Evolutionary conservation across 1,140 invertebrate species (phyloP).

Genomic region (Procambarus clarkii): DNA sequence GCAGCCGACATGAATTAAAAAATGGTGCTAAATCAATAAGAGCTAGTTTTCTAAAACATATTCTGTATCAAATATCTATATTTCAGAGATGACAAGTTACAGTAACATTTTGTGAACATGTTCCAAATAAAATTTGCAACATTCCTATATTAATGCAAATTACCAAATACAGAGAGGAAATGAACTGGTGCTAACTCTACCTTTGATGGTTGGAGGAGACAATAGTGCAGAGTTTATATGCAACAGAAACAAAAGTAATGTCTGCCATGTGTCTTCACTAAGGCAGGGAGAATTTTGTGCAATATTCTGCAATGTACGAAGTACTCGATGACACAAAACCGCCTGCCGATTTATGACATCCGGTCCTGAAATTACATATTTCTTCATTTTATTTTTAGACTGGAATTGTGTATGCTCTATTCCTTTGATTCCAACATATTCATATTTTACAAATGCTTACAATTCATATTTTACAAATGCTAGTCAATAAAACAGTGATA

Average conservation of each 20-base stretch:
- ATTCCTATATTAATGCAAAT: not conserved
- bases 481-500: too few relatives aligned
- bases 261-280: slow-evolving; percentile 93
- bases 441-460: too few relatives aligned
- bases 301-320: slow-evolving; percentile 90
- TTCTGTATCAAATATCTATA: too few relatives aligned
- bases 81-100: too few relatives aligned
- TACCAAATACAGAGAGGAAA: not conserved
- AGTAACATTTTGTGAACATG: too few relatives aligned
- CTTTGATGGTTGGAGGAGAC: slow-evolving; percentile 91
- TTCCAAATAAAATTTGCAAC: not conserved
- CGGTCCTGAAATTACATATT: slow-evolving; percentile 79
- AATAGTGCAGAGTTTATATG: slow-evolving; percentile 94
- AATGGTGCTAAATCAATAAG: too few relatives aligned
- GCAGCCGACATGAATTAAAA: too few relatives aligned
- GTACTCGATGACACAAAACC: slow-evolving; percentile 94
- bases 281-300: slow-evolving; percentile 88
- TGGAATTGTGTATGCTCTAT: too few relatives aligned
- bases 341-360: slow-evolving; percentile 95
- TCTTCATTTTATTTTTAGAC: too few relatives aligned
- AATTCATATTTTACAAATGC: too few relatives aligned
- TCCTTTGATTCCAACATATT: too few relatives aligned
- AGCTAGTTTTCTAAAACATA: too few relatives aligned
- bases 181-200: slow-evolving; percentile 73
- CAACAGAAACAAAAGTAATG: slow-evolving; percentile 91